Conservation (phyloP, 2,888 invertebrate genomes). For the Drosophila barbarae region DNA sequence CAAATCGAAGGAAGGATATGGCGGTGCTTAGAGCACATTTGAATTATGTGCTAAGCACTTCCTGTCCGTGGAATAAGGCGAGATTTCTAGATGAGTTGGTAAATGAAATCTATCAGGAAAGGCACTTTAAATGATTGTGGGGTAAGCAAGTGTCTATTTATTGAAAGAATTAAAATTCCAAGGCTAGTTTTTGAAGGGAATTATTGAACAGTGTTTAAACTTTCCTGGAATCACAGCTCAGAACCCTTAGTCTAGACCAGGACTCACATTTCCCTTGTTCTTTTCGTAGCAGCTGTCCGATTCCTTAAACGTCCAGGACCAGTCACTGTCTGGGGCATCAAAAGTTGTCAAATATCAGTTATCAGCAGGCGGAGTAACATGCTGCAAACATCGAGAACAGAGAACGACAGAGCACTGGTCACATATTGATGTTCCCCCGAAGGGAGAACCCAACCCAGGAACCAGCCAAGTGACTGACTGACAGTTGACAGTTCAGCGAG, state of each 20-base stretch:
- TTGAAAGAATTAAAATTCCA: neutral
- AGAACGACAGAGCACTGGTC: conserved; percentile 24
- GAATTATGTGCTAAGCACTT: conserved; percentile 36
- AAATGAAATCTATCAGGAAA: neutral
- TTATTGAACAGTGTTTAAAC: neutral
- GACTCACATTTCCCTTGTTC: neutral
- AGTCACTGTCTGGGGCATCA: conserved; percentile 73
- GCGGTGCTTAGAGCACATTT: conserved; percentile 28
- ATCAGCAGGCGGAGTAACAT: conserved; percentile 70
- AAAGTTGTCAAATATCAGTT: conserved; percentile 75
- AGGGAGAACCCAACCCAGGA: conserved; percentile 21
- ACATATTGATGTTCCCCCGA: conserved; percentile 62
- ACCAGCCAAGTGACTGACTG: conserved; percentile 57
- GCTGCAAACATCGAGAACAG: conserved; percentile 46
- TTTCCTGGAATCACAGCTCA: neutral
- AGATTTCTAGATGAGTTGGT: neutral
- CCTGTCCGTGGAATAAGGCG: conserved; percentile 6
- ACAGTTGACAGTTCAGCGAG: conserved; percentile 71
- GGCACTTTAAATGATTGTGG: neutral
- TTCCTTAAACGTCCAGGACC: conserved; percentile 61
- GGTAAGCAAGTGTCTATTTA: neutral
- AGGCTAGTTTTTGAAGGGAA: neutral
- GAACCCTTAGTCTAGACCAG: conserved; percentile 44
- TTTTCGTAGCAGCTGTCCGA: conserved; percentile 61
- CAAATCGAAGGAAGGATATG: conserved; percentile 27